phyloP scores from a whole-genome alignment of 2,113 vertebrate species.

The Rutilus rutilus region DNA sequence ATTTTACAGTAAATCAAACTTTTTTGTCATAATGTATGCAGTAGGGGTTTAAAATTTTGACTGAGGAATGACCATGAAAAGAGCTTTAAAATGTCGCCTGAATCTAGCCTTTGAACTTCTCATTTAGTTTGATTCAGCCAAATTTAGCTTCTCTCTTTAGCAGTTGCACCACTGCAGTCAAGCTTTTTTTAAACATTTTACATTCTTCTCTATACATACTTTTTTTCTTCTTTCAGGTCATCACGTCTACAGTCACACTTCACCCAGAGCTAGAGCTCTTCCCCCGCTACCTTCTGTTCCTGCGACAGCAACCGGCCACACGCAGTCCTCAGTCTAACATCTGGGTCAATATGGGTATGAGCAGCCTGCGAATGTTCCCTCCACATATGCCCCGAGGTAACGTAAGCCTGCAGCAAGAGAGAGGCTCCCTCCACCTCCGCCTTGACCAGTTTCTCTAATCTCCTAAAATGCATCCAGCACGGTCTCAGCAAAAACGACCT shows the following conservation, averaged over 20 bases:
- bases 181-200: neutral
- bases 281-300: slow-evolving; percentile 93
- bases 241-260: slow-evolving; percentile 83
- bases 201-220: neutral
- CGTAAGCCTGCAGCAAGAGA: slow-evolving; percentile 98
- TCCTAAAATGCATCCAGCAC: slow-evolving; percentile 33
- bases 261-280: slow-evolving; percentile 91
- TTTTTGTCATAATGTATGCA: neutral
- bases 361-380: slow-evolving; percentile 97
- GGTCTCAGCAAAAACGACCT: slow-evolving; percentile 24
- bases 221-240: slow-evolving; percentile 78
- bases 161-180: neutral
- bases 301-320: slow-evolving; percentile 92
- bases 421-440: slow-evolving; percentile 55
- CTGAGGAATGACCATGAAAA: neutral
- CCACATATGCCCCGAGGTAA: slow-evolving; percentile 96
- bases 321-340: slow-evolving; percentile 97
- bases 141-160: neutral
- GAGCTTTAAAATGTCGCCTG: neutral
- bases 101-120: neutral
- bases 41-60: neutral
- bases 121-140: neutral
- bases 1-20: neutral
- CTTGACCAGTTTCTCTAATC: slow-evolving; percentile 46
- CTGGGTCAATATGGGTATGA: slow-evolving; percentile 99